These are phyloP conservation scores for Chelonus formosanus DNA, from an alignment of 2,888 invertebrate species.

Conservation along the genomic window DNA sequence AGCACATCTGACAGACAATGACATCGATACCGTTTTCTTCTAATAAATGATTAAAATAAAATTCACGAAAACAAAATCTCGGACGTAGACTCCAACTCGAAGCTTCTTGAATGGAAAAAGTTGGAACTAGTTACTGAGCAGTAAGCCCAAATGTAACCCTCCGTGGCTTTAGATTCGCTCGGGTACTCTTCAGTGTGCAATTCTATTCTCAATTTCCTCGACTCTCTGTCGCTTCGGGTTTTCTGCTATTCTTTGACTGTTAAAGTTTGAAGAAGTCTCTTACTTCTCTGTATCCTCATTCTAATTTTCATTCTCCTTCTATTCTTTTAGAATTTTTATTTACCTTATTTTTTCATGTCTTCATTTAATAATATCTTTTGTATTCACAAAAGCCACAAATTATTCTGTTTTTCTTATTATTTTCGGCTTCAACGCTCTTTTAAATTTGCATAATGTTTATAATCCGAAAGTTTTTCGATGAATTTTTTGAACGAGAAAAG, in stretches of 20 bases:
- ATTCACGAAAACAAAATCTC: conserved; percentile 31
- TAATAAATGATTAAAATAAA: conserved; percentile 12
- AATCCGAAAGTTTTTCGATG: too few species aligned
- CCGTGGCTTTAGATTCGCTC: conserved; percentile 24
- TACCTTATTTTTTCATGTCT: neutral
- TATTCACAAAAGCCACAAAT: too few species aligned
- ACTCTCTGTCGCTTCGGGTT: conserved; percentile 3
- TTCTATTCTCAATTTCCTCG: conserved; percentile 24
- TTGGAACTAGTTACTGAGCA: conserved; percentile 49
- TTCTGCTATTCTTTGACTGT: conserved; percentile 12
- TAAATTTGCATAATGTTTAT: too few species aligned
- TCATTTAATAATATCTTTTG: too few species aligned
- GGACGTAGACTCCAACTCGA: neutral
- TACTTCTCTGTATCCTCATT: neutral
- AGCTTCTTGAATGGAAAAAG: conserved; percentile 48
- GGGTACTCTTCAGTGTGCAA: conserved; percentile 25
- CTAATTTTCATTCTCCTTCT: neutral
- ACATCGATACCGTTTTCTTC: too few species aligned
- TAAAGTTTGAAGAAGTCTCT: conserved; percentile 3
- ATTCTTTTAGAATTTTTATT: neutral
- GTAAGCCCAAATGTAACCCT: conserved; percentile 42
- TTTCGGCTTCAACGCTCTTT: too few species aligned
- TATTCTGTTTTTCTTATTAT: too few species aligned
- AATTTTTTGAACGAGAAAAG: too few species aligned
- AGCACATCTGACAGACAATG: too few species aligned